Conservation (phyloP, 2,888 invertebrate genomes). For the Rhagium mordax region DNA sequence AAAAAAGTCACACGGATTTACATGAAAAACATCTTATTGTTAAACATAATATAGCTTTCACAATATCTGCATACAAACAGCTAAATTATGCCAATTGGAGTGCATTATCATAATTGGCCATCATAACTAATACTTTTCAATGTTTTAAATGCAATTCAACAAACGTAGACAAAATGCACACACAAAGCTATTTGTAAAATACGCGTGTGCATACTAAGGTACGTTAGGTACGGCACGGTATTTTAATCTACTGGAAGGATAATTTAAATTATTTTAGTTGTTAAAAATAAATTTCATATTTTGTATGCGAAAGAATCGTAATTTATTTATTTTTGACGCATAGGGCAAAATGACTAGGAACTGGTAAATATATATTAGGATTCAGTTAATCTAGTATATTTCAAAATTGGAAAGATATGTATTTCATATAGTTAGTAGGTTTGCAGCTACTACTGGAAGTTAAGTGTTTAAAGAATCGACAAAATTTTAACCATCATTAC, state of each 20-base stretch:
- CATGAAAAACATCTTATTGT: slow-evolving; percentile 38
- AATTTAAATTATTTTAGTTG: too few relatives aligned
- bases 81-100: slow-evolving; percentile 49
- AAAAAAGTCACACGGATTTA: slow-evolving; percentile 17
- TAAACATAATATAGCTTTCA: slow-evolving; percentile 36
- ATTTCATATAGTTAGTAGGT: too few relatives aligned
- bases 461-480: too few relatives aligned
- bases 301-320: too few relatives aligned
- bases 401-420: too few relatives aligned
- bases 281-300: too few relatives aligned
- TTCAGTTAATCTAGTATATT: too few relatives aligned
- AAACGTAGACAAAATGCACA: slow-evolving; percentile 19
- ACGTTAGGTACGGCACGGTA: background rate
- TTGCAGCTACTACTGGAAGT: too few relatives aligned
- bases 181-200: slow-evolving; percentile 1
- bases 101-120: slow-evolving; percentile 54
- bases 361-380: too few relatives aligned
- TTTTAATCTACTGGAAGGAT: background rate
- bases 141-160: slow-evolving; percentile 33
- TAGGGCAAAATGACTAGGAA: too few relatives aligned
- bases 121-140: slow-evolving; percentile 44
- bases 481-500: too few relatives aligned
- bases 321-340: too few relatives aligned
- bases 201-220: slow-evolving; percentile 2
- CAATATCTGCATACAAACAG: slow-evolving; percentile 51